These are phyloP conservation scores for Cheilosia variabilis DNA, from an alignment of 2,888 invertebrate genomes.

Conservation along the genomic window DNA sequence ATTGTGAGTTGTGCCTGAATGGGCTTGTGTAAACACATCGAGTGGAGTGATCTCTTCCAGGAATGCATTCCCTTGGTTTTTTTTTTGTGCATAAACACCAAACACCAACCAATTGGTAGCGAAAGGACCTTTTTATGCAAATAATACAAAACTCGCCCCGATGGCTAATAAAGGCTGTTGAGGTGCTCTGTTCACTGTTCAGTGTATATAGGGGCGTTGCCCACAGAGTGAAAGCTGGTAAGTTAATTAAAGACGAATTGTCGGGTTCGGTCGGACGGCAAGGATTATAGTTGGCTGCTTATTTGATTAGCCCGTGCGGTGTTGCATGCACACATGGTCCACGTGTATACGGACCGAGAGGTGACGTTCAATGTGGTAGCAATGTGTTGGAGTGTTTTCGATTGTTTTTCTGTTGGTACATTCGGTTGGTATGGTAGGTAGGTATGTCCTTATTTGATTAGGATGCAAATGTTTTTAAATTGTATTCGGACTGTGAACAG, in stretches of 20 bases:
- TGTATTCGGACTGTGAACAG: background rate
- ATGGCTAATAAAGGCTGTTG: slow-evolving; percentile 19
- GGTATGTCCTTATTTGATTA: slow-evolving; percentile 60
- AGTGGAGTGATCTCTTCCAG: slow-evolving; percentile 33
- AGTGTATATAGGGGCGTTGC: slow-evolving; percentile 34
- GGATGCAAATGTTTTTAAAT: slow-evolving; percentile 41
- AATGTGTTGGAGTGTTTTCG: slow-evolving; percentile 51
- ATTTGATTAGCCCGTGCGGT: slow-evolving; percentile 65
- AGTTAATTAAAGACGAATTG: slow-evolving; percentile 72
- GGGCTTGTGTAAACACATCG: slow-evolving; percentile 42
- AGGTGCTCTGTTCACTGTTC: slow-evolving; percentile 21
- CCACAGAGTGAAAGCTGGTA: slow-evolving; percentile 64
- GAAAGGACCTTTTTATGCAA: slow-evolving; percentile 68
- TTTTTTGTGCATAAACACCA: slow-evolving; percentile 13
- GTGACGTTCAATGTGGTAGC: slow-evolving; percentile 66
- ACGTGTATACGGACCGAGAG: slow-evolving; percentile 42
- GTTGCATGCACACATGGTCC: slow-evolving; percentile 62
- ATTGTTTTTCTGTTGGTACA: slow-evolving; percentile 17
- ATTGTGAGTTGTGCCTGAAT: slow-evolving; percentile 4
- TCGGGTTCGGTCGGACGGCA: slow-evolving; percentile 39
- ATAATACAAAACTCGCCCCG: slow-evolving; percentile 27
- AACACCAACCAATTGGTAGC: slow-evolving; percentile 38
- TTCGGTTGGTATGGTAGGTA: too few relatives aligned
- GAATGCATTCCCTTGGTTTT: slow-evolving; percentile 13
- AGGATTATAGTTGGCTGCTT: slow-evolving; percentile 66